Evolutionary conservation across 2,113 vertebrate species (phyloP).

Genomic region (Brachyhypopomus gauderio): DNA sequence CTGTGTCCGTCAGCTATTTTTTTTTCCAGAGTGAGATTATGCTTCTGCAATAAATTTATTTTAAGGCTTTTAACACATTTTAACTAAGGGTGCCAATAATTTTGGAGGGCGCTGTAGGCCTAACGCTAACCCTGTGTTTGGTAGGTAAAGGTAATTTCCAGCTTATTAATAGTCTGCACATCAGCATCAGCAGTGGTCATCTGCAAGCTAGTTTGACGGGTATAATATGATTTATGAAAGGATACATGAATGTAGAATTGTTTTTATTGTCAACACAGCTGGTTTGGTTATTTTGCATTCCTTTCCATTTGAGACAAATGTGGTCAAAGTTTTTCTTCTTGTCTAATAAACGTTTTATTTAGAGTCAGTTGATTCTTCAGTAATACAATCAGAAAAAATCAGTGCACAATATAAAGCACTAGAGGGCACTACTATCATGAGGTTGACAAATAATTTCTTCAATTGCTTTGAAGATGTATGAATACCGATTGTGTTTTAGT

Average conservation of each 20-base stretch:
- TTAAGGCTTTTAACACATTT: no score
- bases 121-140: neutral
- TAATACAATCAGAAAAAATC: neutral
- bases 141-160: neutral
- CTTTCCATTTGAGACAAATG: no score
- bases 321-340: no score
- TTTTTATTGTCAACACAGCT: no score
- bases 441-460: neutral
- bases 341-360: no score
- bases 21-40: no score
- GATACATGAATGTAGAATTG: neutral
- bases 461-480: neutral
- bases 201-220: neutral
- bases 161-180: neutral
- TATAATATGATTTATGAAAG: neutral
- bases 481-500: neutral
- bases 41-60: no score
- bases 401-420: neutral
- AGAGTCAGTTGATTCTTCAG: no score
- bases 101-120: neutral
- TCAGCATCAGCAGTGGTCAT: neutral
- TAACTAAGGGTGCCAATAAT: no score
- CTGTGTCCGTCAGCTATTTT: no score
- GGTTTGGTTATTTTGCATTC: no score
- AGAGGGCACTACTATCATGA: conserved; percentile 21